Evolutionary conservation across 2,888 invertebrate species (phyloP), one percentile per base, ranked within the genome.

Genomic region (Euzophera pinguis): DNA sequence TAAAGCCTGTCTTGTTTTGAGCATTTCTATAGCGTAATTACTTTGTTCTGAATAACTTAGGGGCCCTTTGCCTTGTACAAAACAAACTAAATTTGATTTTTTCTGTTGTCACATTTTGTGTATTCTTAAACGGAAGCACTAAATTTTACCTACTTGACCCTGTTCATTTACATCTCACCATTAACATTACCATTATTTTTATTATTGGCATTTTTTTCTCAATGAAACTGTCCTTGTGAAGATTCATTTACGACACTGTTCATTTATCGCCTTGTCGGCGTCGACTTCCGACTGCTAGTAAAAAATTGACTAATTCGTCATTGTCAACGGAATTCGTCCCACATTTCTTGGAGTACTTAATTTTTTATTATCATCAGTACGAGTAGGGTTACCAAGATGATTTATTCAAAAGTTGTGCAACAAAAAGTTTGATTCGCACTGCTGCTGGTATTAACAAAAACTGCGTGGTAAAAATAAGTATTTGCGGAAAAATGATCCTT

Each of bases 271-370:
- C 56, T 56, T 55, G 35, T 34, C 51, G 34, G 29, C 50, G 53
- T 55, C 53, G 42, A 55, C 60, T 61, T 61, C 62, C 60, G 63
- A 59, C 43, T 51, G 32, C 29, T 22, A 52, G 39, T 51, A 58
- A 62, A 61, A 60, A 57, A 56, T 43, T 50, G 51, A 45, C 41
- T 39, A 39, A 55, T 59, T 59, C 52, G 53, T 63, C 61, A 59
- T 53, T 60, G 61, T 58, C 61, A 57, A 49, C 38, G 49, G 29
- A 51, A 50, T 56, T 45, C 53, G 56, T 59, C 47, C 47, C 48
- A 47, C 55, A 54, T 53, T 48, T 50, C 50, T 41, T 55, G 47
- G 41, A 52, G 43, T 49, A 16, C 32, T 22, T 37, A 22, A 5
- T 22, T 22, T 22, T 22, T 22, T 5, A 10, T 34, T 56, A 53